Conservation (phyloP, 2,797 vertebrate genomes). For the Mormyrops boulengeri region DNA sequence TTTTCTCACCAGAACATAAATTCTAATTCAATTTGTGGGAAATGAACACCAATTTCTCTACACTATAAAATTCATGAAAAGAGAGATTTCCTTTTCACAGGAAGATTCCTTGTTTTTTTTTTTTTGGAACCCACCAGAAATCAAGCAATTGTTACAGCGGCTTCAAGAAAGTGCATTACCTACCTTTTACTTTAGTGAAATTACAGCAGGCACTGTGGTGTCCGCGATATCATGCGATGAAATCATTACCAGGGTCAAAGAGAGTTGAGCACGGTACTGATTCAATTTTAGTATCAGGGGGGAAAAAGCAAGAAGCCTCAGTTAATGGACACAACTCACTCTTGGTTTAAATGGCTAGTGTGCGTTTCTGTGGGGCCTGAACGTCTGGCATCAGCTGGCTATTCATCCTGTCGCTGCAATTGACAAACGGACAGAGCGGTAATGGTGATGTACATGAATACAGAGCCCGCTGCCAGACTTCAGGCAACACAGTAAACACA, state of each 20-base stretch:
- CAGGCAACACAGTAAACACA: background rate
- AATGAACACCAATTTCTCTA: conserved; percentile 6
- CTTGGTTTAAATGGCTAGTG: background rate
- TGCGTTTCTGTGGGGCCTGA: background rate
- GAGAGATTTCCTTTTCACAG: background rate
- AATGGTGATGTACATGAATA: background rate
- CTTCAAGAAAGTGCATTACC: background rate
- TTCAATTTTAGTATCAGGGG: background rate
- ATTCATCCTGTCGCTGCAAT: background rate
- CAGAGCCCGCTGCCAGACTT: no score
- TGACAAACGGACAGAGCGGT: background rate
- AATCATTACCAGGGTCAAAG: background rate
- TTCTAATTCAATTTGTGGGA: conserved; percentile 8
- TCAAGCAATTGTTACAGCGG: background rate
- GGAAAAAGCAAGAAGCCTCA: background rate
- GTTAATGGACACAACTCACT: background rate
- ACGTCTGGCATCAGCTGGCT: background rate
- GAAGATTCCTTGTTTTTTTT: background rate
- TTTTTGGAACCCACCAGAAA: background rate
- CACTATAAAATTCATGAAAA: conserved; percentile 1
- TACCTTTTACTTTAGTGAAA: background rate
- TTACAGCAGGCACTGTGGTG: background rate
- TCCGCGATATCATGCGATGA: background rate
- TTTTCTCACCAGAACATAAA: background rate
- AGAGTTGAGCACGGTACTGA: background rate